Base-by-base conservation (phyloP, 2,113 vertebrate species). In the Numenius arquata region DNA sequence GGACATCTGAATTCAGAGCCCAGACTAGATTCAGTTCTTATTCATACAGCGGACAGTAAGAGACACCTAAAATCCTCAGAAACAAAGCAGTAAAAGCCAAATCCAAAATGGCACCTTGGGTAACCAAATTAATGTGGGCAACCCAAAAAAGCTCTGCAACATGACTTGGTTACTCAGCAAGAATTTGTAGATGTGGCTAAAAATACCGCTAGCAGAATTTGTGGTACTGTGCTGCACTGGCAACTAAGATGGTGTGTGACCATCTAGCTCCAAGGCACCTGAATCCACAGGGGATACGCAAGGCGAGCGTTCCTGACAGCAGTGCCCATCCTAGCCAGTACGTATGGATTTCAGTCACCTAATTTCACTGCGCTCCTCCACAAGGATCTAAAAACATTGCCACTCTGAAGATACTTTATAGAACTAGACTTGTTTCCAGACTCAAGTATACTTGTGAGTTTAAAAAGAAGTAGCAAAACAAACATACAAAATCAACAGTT, bases 231-330 rank as follows among this genome's bases (percentile, higher is more conserved):
- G 56, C 5, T 75, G 52, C 23, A 71, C 14, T 0, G 0, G 41
- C 65, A 92, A 8, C 20, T 59, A 45, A 55, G 56, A 74, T 20
- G 10, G 32, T 12, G 7, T 43, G 36, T 59, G 56, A 75, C 15
- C 32, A 30, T 15, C 55, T 13, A 53, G 30, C 41, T 59, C 40
- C 22, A n/a, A 61, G 72, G 50, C n/a, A 78, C 16, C 27, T 19
- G 25, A 61, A 92, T 58, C 38, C 43, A 77, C 0, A 0, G 3
- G 12, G 25, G 11, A 55, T 16, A 40, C 10, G n/a, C 19, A 25
- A 75, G 62, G 63, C 22, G 83, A 84, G n/a, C 1, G 7, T 18
- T 80, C 40, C 36, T 12, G 9, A 61, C 0, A 1, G 38, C 32
- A 70, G n/a, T 13, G 12, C 50, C 41, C 18, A 74, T 22, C 43